phyloP scores from a whole-genome alignment of 2,888 invertebrate genomes.

The Trachelus troglodyta region DNA sequence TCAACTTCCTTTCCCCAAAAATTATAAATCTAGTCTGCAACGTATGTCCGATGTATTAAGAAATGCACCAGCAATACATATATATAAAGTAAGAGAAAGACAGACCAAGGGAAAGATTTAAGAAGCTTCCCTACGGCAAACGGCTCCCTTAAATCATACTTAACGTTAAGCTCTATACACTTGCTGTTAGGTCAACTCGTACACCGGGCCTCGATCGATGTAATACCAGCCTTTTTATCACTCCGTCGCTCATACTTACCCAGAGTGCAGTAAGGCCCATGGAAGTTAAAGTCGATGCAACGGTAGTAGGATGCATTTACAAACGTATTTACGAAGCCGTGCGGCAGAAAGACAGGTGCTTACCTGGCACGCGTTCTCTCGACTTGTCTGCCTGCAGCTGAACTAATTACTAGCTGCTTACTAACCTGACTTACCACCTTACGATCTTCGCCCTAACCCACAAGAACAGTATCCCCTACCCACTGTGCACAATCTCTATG shows the following conservation, averaged over 20 bases:
- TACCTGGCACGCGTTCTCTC: conserved; percentile 40
- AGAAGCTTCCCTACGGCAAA: background rate
- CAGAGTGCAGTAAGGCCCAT: background rate
- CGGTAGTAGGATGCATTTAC: conserved; percentile 13
- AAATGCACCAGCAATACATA: background rate
- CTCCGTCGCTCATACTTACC: conserved; percentile 18
- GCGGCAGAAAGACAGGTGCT: conserved; percentile 18
- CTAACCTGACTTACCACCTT: conserved; percentile 3
- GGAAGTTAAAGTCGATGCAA: background rate
- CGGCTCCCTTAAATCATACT: conserved; percentile 18
- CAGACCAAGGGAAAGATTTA: background rate
- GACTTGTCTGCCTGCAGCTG: conserved; percentile 36
- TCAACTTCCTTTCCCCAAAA: background rate
- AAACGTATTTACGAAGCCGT: conserved; percentile 22
- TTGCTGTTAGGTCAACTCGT: background rate
- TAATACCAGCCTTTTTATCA: conserved; percentile 22
- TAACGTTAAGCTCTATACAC: conserved; percentile 13
- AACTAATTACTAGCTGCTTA: conserved; percentile 42
- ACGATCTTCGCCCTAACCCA: background rate
- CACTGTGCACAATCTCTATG: background rate
- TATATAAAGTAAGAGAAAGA: background rate
- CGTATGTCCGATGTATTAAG: background rate
- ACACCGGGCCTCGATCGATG: conserved; percentile 20
- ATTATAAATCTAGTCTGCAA: background rate
- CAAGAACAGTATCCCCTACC: background rate